Evolutionary conservation across 2,888 invertebrate species (phyloP).

Genomic region (Acleris cristana): DNA sequence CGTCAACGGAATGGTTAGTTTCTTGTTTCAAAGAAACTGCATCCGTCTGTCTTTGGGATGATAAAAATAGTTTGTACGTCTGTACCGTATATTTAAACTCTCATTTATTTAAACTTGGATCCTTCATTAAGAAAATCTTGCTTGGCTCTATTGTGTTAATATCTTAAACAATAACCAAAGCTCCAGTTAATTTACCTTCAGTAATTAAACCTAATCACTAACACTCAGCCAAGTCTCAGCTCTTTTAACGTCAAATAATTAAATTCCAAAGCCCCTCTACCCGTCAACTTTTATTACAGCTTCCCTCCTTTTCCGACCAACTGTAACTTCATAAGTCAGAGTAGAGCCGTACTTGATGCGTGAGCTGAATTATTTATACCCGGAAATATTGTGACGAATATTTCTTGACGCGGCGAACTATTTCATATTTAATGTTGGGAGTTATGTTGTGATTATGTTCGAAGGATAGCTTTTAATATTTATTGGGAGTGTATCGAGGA

Average conservation of each 20-base stretch:
- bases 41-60: too few relatives aligned
- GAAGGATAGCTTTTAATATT: conserved; percentile 26
- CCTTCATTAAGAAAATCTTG: too few relatives aligned
- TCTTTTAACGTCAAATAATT: conserved; percentile 27
- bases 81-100: too few relatives aligned
- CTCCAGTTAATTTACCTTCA: neutral
- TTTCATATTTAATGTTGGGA: conserved; percentile 35
- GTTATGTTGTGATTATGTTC: conserved; percentile 33
- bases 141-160: too few relatives aligned
- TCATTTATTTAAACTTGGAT: too few relatives aligned
- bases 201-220: conserved; percentile 21
- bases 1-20: too few relatives aligned
- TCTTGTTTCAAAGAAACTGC: too few relatives aligned
- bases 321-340: conserved; percentile 11
- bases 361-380: conserved; percentile 33
- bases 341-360: conserved; percentile 23
- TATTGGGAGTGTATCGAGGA: neutral
- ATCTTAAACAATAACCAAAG: too few relatives aligned
- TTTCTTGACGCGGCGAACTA: conserved; percentile 34
- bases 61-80: too few relatives aligned
- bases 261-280: conserved; percentile 21
- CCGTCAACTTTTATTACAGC: neutral
- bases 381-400: conserved; percentile 33
- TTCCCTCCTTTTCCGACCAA: conserved; percentile 4
- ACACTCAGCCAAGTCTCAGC: conserved; percentile 3